phyloP scores from a whole-genome alignment of 1,140 invertebrate genomes.

The Drosophila grimshawi region DNA sequence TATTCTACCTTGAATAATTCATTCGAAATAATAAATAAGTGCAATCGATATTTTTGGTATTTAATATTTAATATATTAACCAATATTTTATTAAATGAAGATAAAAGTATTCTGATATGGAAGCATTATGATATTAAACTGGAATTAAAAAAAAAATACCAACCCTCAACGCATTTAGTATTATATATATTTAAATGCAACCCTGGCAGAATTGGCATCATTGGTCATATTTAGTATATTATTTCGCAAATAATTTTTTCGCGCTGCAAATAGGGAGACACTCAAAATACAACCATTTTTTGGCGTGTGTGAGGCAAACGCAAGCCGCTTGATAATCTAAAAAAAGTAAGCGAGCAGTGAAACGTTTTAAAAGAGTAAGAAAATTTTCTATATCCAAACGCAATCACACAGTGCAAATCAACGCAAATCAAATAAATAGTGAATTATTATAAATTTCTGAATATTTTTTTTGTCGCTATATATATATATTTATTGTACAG shows the following conservation, averaged over 20 bases:
- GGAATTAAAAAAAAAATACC: too few species aligned
- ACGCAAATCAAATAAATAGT: not conserved
- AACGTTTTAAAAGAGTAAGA: constrained; percentile 40
- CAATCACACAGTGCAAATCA: not conserved
- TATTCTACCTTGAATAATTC: too few species aligned
- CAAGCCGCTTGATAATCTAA: constrained; percentile 67
- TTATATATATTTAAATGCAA: not conserved
- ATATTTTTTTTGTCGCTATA: constrained; percentile 16
- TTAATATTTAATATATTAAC: too few species aligned
- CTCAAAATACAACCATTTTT: constrained; percentile 54
- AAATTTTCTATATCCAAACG: constrained; percentile 19
- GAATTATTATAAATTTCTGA: constrained; percentile 20
- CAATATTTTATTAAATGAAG: too few species aligned
- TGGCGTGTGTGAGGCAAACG: constrained; percentile 67
- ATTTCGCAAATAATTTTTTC: constrained; percentile 23
- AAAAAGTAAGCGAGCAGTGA: constrained; percentile 36
- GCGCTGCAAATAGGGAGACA: constrained; percentile 40
- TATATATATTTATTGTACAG: constrained; percentile 45
- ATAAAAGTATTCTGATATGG: too few species aligned
- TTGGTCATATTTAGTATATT: constrained; percentile 46
- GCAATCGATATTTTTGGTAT: too few species aligned
- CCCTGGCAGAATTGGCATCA: constrained; percentile 21
- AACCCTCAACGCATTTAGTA: too few species aligned
- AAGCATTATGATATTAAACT: too few species aligned
- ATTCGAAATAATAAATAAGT: too few species aligned